Conservation (phyloP, 2,888 invertebrate genomes). For the Aquatica leii region DNA sequence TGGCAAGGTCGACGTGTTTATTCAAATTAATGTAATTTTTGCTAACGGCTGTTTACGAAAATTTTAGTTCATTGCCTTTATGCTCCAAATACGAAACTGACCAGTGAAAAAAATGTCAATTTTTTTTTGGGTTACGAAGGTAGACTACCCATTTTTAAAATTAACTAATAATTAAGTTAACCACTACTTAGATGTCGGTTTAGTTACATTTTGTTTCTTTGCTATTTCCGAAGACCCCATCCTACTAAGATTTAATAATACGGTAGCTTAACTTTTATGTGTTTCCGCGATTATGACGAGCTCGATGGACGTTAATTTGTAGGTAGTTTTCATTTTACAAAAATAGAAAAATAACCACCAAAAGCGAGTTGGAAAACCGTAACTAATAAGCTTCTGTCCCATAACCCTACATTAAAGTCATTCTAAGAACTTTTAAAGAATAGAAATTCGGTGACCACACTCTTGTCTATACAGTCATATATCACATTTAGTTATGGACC, state of each 20-base stretch:
- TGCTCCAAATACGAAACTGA: conserved; percentile 8
- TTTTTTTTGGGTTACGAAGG: not conserved
- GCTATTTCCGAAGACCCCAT: conserved; percentile 33
- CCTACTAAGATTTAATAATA: conserved; percentile 31
- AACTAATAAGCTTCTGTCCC: conserved; percentile 25
- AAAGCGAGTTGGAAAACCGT: conserved; percentile 15
- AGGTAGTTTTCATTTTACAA: conserved; percentile 16
- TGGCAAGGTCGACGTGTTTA: conserved; percentile 9
- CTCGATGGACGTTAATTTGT: conserved; percentile 20
- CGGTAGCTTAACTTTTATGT: conserved; percentile 32
- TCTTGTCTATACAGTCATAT: conserved; percentile 29
- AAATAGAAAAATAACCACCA: not conserved
- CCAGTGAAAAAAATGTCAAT: not conserved
- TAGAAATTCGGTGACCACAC: conserved; percentile 30
- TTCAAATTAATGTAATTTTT: conserved; percentile 15
- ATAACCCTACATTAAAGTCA: conserved; percentile 31
- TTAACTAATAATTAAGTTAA: conserved; percentile 42
- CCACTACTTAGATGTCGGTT: conserved; percentile 40
- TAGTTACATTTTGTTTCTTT: conserved; percentile 32
- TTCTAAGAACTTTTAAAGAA: conserved; percentile 6
- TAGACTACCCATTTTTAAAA: conserved; percentile 18
- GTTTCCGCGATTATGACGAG: conserved; percentile 32
- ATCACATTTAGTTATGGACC: conserved; percentile 29
- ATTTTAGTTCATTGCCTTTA: conserved; percentile 12
- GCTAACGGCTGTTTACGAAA: conserved; percentile 17